Evolutionary conservation across 2,888 invertebrate genomes (phyloP).

Genomic region (Chydorus sphaericus): DNA sequence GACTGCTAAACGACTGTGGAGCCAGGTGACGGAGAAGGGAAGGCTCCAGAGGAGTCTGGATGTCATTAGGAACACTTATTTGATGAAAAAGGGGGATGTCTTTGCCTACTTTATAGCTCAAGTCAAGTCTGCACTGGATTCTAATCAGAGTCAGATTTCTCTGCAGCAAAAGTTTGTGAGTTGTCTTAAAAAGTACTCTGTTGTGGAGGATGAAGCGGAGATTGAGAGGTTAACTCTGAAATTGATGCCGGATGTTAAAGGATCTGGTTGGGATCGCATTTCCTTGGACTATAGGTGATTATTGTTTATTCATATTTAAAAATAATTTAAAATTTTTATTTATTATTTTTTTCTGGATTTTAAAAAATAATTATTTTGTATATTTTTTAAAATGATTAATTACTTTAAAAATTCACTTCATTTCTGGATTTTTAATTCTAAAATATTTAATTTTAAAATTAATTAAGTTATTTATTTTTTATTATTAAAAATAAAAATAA

Average conservation of each 20-base stretch:
- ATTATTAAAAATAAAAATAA: too few relatives aligned
- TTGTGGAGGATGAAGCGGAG: background rate
- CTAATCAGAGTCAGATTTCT: background rate
- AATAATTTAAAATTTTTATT: background rate
- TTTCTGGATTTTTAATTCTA: too few relatives aligned
- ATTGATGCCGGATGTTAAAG: background rate
- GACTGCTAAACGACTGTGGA: background rate
- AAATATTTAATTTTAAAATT: too few relatives aligned
- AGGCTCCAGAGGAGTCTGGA: background rate
- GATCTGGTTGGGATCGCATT: conserved; percentile 1
- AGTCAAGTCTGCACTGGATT: background rate
- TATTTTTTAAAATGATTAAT: too few relatives aligned
- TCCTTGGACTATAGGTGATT: conserved; percentile 1
- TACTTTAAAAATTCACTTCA: too few relatives aligned
- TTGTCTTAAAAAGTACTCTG: background rate
- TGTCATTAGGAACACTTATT: background rate
- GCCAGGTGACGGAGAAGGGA: background rate
- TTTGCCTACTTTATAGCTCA: background rate
- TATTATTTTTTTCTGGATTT: too few relatives aligned
- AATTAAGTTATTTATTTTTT: too few relatives aligned
- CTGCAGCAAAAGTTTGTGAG: background rate
- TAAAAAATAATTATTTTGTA: too few relatives aligned
- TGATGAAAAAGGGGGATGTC: conserved; percentile 10
- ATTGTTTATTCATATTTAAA: background rate
- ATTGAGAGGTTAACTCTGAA: background rate